phyloP scores from a whole-genome alignment of 2,888 invertebrate species.

The Amphiduros pacificus region DNA sequence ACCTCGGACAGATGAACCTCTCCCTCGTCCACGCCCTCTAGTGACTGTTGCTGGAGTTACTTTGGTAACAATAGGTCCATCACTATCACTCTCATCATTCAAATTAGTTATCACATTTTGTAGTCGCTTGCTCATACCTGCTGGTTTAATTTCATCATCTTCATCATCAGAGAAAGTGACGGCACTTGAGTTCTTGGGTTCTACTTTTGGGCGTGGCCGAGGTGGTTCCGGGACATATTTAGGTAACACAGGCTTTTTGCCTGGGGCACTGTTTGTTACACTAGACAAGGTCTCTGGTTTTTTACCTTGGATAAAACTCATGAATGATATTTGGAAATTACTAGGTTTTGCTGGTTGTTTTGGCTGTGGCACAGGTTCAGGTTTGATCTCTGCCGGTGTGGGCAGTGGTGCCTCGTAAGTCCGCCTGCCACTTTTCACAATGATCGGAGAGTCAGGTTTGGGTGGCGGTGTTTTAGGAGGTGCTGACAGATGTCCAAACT shows the following conservation, averaged over 20 bases:
- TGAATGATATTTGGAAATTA: constrained; percentile 50
- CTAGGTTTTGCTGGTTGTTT: background rate
- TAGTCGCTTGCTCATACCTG: no score
- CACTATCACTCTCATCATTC: constrained; percentile 33
- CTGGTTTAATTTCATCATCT: background rate
- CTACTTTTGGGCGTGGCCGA: background rate
- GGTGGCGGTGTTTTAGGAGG: background rate
- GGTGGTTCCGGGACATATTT: constrained; percentile 53
- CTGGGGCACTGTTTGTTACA: constrained; percentile 45
- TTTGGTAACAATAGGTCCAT: no score
- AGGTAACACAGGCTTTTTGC: constrained; percentile 47
- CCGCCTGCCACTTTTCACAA: background rate
- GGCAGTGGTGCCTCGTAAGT: background rate
- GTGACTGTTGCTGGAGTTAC: no score
- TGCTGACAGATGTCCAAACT: constrained; percentile 10
- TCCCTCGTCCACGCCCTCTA: no score
- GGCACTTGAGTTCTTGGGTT: background rate
- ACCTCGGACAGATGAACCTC: no score
- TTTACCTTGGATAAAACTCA: constrained; percentile 53
- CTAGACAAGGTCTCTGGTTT: constrained; percentile 54
- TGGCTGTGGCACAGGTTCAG: background rate
- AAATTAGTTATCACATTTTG: constrained; percentile 35
- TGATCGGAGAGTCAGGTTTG: background rate
- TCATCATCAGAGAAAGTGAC: constrained; percentile 40
- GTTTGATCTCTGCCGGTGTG: background rate